Evolutionary conservation across 53 echinoderm and acorn worm genomes (phyloP).

Genomic region (Glandiceps talaboti): DNA sequence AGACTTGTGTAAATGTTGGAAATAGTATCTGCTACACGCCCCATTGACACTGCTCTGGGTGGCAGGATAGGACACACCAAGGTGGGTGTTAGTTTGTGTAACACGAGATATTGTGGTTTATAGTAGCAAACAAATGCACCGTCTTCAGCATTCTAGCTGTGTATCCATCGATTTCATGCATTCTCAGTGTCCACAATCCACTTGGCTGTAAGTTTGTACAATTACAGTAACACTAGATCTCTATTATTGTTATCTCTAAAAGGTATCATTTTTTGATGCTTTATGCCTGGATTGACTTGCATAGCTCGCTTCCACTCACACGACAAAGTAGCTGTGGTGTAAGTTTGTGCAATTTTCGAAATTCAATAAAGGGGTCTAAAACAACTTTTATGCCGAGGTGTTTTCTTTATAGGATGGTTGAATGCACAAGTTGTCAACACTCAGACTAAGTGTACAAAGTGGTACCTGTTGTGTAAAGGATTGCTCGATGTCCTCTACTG

Average conservation of each 20-base stretch:
- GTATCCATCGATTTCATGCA: neutral
- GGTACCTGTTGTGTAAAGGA: neutral
- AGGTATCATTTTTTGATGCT: neutral
- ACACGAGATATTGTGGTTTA: neutral
- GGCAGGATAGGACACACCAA: neutral
- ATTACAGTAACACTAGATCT: neutral
- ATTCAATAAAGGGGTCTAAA: neutral
- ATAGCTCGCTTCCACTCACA: neutral
- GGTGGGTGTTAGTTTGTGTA: neutral
- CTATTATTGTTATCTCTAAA: neutral
- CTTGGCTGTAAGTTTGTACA: neutral
- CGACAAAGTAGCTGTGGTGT: neutral
- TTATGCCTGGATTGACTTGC: neutral
- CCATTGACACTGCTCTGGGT: neutral
- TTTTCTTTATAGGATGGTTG: neutral
- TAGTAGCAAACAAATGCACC: neutral
- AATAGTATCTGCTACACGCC: neutral
- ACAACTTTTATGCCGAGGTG: neutral
- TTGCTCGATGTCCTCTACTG: neutral
- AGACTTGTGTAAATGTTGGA: too few relatives aligned
- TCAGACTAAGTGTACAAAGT: neutral
- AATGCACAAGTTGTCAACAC: neutral
- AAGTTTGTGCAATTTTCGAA: neutral
- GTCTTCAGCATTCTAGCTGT: neutral
- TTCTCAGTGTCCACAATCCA: neutral